A percentile compares a stretch with the other conserved stretches of the same genome.
Conservation (phyloP, 2,888 invertebrate species). For the Margaritifera margaritifera region DNA sequence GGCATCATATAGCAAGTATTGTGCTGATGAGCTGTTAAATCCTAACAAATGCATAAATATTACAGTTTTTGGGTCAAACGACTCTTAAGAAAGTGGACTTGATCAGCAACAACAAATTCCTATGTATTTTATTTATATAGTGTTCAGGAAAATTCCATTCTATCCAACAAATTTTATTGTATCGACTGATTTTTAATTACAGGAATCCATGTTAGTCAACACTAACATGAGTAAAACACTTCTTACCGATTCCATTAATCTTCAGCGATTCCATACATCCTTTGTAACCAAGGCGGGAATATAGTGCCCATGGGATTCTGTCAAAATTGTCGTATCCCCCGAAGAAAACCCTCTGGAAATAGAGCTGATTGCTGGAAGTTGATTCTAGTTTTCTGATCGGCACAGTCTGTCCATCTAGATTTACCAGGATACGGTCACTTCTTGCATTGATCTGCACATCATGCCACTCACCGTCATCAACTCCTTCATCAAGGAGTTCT, state of each 20-base stretch:
- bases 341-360: conserved; percentile 42
- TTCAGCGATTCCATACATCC: conserved; percentile 68
- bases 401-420: conserved; percentile 46
- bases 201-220: too few species aligned
- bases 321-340: conserved; percentile 48
- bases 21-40: too few species aligned
- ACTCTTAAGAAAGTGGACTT: too few species aligned
- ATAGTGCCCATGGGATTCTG: conserved; percentile 66
- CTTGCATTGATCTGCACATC: conserved; percentile 38
- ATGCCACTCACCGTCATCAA: conserved; percentile 66
- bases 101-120: too few species aligned
- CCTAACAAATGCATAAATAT: too few species aligned
- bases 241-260: conserved; percentile 37
- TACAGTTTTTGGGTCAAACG: too few species aligned
- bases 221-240: not conserved
- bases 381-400: conserved; percentile 6
- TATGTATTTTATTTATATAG: too few species aligned
- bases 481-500: conserved; percentile 41
- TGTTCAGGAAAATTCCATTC: too few species aligned
- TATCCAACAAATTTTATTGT: too few species aligned
- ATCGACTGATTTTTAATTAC: too few species aligned
- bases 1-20: too few species aligned
- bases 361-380: conserved; percentile 12
- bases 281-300: conserved; percentile 60
- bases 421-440: conserved; percentile 32